Evolutionary conservation across 2,888 invertebrate genomes (phyloP), one percentile per base, ranked within the genome.

Genomic region (Drosophila subsilvestris): DNA sequence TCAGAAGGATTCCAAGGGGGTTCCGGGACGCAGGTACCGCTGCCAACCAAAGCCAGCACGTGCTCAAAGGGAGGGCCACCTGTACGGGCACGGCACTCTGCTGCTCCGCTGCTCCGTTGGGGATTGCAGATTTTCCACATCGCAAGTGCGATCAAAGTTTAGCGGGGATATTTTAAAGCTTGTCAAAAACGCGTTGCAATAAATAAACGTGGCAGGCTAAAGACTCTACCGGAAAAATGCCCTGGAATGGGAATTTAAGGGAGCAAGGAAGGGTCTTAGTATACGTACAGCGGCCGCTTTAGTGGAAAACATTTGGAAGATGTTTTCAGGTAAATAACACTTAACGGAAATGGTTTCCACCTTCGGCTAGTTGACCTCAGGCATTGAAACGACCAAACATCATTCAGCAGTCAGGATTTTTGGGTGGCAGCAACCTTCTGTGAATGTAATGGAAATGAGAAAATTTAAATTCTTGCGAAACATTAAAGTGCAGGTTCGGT

Each of bases 141-240:
- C 67, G 56, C 71, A 65, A 62, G 63, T 65, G 73, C 71, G 86
- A 80, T 83, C 86, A 83, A 79, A 83, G 81, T 77, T 86, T 73
- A 77, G 66, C 75, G 61, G 63, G 74, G 77, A 83, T 75, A 74
- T 74, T 74, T 82, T 85, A 76, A 85, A 86, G 82, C 83, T 83
- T 83, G 79, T 83, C 76, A 85, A 82, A 72, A 76, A 72, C 61
- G 37, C 37, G 69, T 61, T 61, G 73, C 86, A 74, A 86, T 86
- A 82, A 86, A 82, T 86, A 86, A 83, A 67, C 68, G 71, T 44
- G 66, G 59, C 72, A 50, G 61, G n/a, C 58, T 42, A 66, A 67
- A 57, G 61, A 32, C 44, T 50, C 12, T 61, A 22, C 7, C 37
- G 37, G 22, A 29, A 44, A 51, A 67, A 56, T 65, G 69, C 49